Percentiles rank a stretch among this genome's conserved stretches.
Conservation (phyloP, 1,140 invertebrate genomes). For the Patella vulgata region DNA sequence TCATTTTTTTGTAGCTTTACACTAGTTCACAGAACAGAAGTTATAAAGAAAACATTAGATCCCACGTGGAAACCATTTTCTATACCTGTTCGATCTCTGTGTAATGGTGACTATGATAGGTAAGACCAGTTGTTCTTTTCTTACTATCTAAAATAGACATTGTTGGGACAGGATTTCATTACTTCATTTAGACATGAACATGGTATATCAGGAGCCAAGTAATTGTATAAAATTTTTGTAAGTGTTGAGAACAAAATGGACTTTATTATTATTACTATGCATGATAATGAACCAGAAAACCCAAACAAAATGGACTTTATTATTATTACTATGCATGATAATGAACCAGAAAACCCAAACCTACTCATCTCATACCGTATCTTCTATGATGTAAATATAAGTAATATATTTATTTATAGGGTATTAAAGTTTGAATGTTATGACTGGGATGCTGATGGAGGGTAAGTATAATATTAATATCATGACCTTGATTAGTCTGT, state of each 20-base stretch:
- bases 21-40: constrained; percentile 71
- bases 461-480: no score
- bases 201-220: background rate
- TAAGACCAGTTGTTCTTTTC: constrained; percentile 29
- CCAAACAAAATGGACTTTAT: background rate
- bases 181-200: background rate
- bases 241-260: no score
- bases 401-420: no score
- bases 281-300: no score
- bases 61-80: constrained; percentile 72
- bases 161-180: background rate
- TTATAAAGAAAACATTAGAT: constrained; percentile 70
- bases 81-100: constrained; percentile 70
- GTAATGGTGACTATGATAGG: constrained; percentile 74
- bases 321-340: no score
- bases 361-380: no score
- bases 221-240: no score
- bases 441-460: constrained; percentile 70
- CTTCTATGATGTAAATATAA: no score
- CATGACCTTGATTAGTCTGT: no score
- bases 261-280: no score
- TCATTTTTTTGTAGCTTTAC: constrained; percentile 59
- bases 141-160: no score
- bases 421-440: constrained; percentile 67
- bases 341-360: no score